Evolutionary conservation across 2,113 vertebrate species (phyloP).

Genomic region (Excalfactoria chinensis): DNA sequence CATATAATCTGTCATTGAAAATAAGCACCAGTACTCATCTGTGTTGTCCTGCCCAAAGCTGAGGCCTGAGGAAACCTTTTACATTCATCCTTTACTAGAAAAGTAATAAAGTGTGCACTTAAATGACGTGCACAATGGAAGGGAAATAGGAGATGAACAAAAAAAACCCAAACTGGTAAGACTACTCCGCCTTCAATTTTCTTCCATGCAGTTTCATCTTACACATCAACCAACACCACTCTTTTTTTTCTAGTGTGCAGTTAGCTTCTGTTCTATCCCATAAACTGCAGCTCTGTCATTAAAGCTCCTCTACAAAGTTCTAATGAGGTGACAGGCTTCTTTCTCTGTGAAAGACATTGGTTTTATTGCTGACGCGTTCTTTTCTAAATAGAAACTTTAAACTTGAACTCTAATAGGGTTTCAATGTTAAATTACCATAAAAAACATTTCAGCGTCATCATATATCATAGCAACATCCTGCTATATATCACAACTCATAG

Average conservation of each 20-base stretch:
- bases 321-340: background rate
- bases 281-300: slow-evolving; percentile 12
- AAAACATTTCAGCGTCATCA: background rate
- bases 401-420: background rate
- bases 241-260: background rate
- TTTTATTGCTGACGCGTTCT: slow-evolving; percentile 51
- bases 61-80: background rate
- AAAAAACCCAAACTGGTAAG: background rate
- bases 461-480: background rate
- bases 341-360: slow-evolving; percentile 42
- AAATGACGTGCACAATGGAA: background rate
- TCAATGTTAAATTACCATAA: slow-evolving; percentile 37
- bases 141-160: background rate
- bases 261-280: slow-evolving; percentile 25
- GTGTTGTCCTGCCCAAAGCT: background rate
- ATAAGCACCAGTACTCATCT: background rate
- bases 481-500: background rate
- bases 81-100: background rate
- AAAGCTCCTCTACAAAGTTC: background rate
- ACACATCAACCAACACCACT: background rate
- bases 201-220: background rate
- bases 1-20: slow-evolving; percentile 14
- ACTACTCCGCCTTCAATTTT: background rate
- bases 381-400: slow-evolving; percentile 20
- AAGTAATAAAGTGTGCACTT: background rate